A percentile compares a stretch with the other conserved stretches of the same genome.
Evolutionary conservation across 2,113 vertebrate genomes (phyloP).

Genomic region (Leiothrix lutea): DNA sequence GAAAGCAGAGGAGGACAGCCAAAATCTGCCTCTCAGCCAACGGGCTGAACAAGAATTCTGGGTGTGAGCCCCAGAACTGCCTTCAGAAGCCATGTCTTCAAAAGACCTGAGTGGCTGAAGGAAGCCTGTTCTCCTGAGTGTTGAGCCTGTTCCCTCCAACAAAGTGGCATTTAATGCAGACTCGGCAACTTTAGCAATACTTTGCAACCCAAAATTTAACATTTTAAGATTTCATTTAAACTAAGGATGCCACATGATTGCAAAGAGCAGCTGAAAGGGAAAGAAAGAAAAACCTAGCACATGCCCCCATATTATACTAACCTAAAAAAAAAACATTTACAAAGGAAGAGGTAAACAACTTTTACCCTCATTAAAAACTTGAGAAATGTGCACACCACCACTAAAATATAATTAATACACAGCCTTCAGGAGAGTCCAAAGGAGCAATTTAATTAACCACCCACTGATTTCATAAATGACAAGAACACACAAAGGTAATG

Average conservation of each 20-base stretch:
- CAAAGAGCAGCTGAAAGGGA: neutral
- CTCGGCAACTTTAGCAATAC: neutral
- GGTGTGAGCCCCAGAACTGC: neutral
- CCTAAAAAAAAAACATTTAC: neutral
- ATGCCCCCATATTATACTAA: neutral
- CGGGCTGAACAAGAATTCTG: fast-evolving
- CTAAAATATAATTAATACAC: constrained; percentile 51
- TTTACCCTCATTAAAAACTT: constrained; percentile 20
- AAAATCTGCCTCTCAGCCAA: neutral
- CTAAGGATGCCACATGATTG: neutral
- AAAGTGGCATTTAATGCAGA: fast-evolving
- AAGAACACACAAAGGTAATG: constrained; percentile 55
- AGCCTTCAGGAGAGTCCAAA: constrained; percentile 47
- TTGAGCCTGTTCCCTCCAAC: neutral
- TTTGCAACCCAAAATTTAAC: neutral
- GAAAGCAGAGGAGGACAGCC: neutral
- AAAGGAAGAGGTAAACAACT: constrained; percentile 27
- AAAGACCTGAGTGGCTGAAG: neutral
- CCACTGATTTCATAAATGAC: constrained; percentile 49
- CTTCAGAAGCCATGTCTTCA: neutral
- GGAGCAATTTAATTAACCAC: constrained; percentile 64
- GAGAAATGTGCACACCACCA: constrained; percentile 18
- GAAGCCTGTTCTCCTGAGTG: neutral
- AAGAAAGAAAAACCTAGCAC: neutral
- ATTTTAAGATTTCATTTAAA: neutral